A percentile compares a stretch with the other conserved stretches of the same genome.
Conservation (phyloP, 2,888 invertebrate genomes). For the Antheraea assamensis region DNA sequence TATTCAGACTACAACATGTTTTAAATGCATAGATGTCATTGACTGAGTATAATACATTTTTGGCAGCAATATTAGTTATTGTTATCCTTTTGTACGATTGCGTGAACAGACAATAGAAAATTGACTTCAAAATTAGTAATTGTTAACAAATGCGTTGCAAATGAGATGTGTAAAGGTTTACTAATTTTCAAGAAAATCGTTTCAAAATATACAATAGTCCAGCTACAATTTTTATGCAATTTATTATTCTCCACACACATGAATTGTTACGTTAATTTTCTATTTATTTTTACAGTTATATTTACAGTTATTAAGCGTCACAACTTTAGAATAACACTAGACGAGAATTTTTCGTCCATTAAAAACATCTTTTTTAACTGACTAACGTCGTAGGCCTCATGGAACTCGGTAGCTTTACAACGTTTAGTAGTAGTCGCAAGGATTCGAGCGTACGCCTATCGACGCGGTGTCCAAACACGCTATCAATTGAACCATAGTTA, state of each 20-base stretch:
- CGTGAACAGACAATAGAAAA: slow-evolving; percentile 2
- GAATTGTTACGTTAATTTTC: background rate
- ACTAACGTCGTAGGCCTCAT: too few relatives aligned
- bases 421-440: too few relatives aligned
- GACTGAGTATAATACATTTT: slow-evolving; percentile 5
- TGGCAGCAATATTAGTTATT: slow-evolving; percentile 5
- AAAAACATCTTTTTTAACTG: too few relatives aligned
- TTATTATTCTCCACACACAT: background rate
- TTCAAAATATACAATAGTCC: background rate
- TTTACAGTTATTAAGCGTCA: background rate
- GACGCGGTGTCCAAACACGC: too few relatives aligned
- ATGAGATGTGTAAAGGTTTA: background rate
- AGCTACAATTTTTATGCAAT: background rate
- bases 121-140: slow-evolving; percentile 4
- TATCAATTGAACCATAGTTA: too few relatives aligned
- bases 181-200: slow-evolving; percentile 1
- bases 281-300: background rate
- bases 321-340: background rate
- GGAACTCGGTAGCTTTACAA: too few relatives aligned
- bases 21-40: background rate
- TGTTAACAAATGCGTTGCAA: background rate
- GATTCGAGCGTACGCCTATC: too few relatives aligned
- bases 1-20: background rate
- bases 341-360: background rate
- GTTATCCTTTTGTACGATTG: background rate